Conservation (phyloP, 2,113 vertebrate genomes). For the Plestiodon gilberti region DNA sequence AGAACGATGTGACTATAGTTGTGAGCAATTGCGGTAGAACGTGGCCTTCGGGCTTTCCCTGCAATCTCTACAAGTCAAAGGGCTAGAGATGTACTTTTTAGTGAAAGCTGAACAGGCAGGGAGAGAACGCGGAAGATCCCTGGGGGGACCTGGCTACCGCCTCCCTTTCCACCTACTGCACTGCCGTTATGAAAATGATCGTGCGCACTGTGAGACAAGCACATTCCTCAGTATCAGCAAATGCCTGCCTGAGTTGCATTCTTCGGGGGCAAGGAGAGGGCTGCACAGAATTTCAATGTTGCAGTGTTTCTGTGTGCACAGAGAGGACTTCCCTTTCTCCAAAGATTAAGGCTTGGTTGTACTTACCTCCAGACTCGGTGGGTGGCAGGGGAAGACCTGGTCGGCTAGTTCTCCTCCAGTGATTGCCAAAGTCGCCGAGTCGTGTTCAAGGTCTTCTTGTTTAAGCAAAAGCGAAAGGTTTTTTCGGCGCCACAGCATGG, state of each 20-base stretch:
- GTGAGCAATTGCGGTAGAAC: no score
- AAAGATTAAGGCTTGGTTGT: neutral
- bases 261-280: no score
- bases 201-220: neutral
- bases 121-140: no score
- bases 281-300: neutral
- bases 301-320: neutral
- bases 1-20: no score
- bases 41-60: no score
- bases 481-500: neutral
- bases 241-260: neutral
- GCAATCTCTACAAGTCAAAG: no score
- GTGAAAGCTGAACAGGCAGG: no score
- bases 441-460: neutral
- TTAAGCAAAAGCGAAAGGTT: neutral
- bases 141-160: no score
- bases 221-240: neutral
- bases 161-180: no score
- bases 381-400: neutral
- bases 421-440: neutral
- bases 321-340: neutral
- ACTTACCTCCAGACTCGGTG: conserved; percentile 42
- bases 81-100: no score
- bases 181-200: no score
- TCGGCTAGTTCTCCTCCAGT: neutral